Evolutionary conservation across 2,888 invertebrate species (phyloP), one percentile per base, ranked within the genome.

Genomic region (Cataglyphis albicans): DNA sequence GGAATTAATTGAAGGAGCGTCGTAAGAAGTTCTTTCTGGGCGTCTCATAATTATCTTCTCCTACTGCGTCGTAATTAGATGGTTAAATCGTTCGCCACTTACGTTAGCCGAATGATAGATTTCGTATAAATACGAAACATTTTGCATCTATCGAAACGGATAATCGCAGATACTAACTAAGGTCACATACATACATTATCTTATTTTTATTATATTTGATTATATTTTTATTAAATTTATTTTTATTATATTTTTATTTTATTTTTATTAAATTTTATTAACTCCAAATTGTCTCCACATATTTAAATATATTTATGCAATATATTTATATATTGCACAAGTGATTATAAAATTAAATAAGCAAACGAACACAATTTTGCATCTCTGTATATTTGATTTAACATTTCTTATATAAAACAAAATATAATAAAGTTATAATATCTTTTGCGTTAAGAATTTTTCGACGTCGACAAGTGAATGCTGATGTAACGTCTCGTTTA

Each of bases 1-100:
- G 70, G 70, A 70, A 80, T 80, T 80, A 80, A 80, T 80, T 70
- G 59, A 57, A 18, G 70, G 52, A 32, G 70, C 70, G 21, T 35
- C 44, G 59, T 70, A 61, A 80, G 48, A 48, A 55, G 59, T 75
- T 44, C 25, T 41, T 59, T 80, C 21, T 29, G 57, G 68, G 32
- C 65, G n/a, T 70, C 68, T 61, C 52, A 25, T 48, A 61, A 80
- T 80, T 80, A 78, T 80, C 25, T 59, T 70, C 44, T 80, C 70
- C 61, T 78, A 59, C 44, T 48, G 59, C 44, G 59, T 70, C 21
- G 59, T 65, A 61, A 80, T 80, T 80, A 80, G 61, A 61, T 61
- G 48, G 59, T 68, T 80, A 68, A 59, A 59, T 59, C 65, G 35
- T 29, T 55, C 70, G 55, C n/a, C 64, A 29, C 25, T 29, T 29